Base-by-base conservation (phyloP, 2,113 vertebrate genomes). In the Chaetops frenatus region DNA sequence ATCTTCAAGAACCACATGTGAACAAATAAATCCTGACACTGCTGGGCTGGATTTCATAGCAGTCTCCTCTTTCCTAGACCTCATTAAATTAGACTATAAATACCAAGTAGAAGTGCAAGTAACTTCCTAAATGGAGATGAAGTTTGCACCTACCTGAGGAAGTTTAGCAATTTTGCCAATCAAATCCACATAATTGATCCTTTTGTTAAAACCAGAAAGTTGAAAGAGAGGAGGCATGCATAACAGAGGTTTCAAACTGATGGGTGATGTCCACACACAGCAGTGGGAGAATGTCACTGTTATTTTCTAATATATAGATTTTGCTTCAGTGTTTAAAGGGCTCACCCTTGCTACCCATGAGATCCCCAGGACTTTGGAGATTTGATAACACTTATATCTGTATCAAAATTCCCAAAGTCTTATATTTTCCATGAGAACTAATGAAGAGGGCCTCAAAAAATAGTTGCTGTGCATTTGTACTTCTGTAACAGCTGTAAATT, bases 401-500 rank as follows among this genome's bases (percentile, higher is more conserved):
- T 86, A 36, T 45, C 74, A 90, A 57, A 96, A 73, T 64, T 73
- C 58, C 85, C 74, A 1, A 57, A 53, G 51, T 36, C 79, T 80
- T 87, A 33, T 51, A 50, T 74, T 89, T 10, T 36, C 35, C 12
- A 12, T 15, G 28, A 84, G 62, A 95, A 96, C 92, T 62, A 86
- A 73, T 48, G 44, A 78, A 64, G 33, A 93, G 15, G 12, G 58
- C 36, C 57, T 89, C 48, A 84, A 20, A 14, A 76, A 95, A 86
- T 18, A 70, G 67, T 21, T 81, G 23, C 70, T 91, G 16, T 29
- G 25, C 60, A 71, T 64, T 81, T 92, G 87, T 72, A 56, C 86
- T 90, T 95, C 77, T 94, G 33, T 79, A 85, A 60, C 81, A 79
- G 56, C 42, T 90, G 69, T 71, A 76, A 95, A 86, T 91, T 87